Conservation (phyloP, 2,888 invertebrate genomes). For the Oxytorus armatus region DNA sequence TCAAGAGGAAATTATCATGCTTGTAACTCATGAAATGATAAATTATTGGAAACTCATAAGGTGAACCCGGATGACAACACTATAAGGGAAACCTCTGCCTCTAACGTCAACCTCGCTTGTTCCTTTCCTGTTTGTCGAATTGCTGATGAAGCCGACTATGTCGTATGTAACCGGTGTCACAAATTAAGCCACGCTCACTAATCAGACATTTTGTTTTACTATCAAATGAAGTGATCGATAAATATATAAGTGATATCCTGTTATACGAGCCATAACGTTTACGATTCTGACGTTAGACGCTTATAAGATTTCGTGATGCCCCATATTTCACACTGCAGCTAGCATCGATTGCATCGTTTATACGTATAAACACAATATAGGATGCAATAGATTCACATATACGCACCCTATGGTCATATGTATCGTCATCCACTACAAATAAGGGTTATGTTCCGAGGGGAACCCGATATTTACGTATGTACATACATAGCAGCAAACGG, state of each 20-base stretch:
- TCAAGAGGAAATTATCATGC: no score
- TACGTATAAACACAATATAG: not conserved
- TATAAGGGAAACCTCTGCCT: no score
- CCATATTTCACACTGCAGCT: slow-evolving; percentile 10
- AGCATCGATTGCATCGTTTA: slow-evolving; percentile 39
- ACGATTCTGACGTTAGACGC: slow-evolving; percentile 8
- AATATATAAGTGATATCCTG: slow-evolving; percentile 1
- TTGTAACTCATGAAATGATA: no score
- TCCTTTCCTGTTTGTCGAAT: no score
- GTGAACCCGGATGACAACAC: no score
- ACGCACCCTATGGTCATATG: slow-evolving; percentile 14
- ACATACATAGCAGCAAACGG: slow-evolving; percentile 45
- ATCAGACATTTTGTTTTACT: no score
- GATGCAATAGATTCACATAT: slow-evolving; percentile 36
- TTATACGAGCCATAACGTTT: slow-evolving; percentile 11
- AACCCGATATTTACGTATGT: slow-evolving; percentile 38
- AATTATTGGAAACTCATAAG: no score
- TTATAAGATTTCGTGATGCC: not conserved
- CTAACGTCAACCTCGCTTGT: no score
- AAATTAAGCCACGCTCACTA: no score
- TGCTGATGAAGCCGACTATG: no score
- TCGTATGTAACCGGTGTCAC: no score
- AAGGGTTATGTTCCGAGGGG: slow-evolving; percentile 40
- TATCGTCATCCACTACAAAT: slow-evolving; percentile 40
- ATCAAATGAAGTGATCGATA: slow-evolving; percentile 1